Conservation (phyloP, 2,888 invertebrate genomes). For the Coelogynopora nodosa region DNA sequence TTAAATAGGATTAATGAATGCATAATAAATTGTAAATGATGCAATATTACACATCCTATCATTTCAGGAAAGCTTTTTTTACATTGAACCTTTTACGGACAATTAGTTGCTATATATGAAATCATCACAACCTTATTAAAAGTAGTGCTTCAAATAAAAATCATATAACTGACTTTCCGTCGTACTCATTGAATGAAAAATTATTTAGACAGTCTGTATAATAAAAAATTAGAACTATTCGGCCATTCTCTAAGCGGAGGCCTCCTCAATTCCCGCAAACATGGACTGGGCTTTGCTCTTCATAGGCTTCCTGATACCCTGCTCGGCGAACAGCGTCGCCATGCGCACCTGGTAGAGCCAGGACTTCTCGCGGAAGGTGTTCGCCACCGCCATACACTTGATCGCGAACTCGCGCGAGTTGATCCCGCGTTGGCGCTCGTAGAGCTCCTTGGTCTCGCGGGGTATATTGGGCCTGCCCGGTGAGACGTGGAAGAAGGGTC, state of each 20-base stretch:
- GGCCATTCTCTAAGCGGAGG: neutral
- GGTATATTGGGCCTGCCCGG: constrained; percentile 51
- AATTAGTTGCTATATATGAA: neutral
- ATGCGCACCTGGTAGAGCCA: constrained; percentile 59
- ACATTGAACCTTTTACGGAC: neutral
- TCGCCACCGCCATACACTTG: constrained; percentile 58
- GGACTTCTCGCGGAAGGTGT: constrained; percentile 58
- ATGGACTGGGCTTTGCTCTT: constrained; percentile 15
- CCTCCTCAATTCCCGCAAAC: neutral
- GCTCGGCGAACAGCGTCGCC: constrained; percentile 56
- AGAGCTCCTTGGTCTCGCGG: constrained; percentile 52
- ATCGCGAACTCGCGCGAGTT: constrained; percentile 57
- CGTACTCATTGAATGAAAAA: too few relatives aligned
- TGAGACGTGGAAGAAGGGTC: constrained; percentile 53
- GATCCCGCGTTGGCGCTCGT: constrained; percentile 54
- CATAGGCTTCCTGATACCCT: constrained; percentile 52
- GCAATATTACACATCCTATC: too few relatives aligned
- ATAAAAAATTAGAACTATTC: too few relatives aligned
- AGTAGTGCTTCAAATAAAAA: too few relatives aligned
- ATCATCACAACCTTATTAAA: too few relatives aligned
- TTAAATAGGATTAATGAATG: too few relatives aligned
- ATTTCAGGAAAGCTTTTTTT: too few relatives aligned
- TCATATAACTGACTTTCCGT: too few relatives aligned
- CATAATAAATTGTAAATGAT: too few relatives aligned
- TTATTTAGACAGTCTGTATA: too few relatives aligned